Conservation (phyloP, 2,113 vertebrate genomes). For the Paradoxurus hermaphroditus region DNA sequence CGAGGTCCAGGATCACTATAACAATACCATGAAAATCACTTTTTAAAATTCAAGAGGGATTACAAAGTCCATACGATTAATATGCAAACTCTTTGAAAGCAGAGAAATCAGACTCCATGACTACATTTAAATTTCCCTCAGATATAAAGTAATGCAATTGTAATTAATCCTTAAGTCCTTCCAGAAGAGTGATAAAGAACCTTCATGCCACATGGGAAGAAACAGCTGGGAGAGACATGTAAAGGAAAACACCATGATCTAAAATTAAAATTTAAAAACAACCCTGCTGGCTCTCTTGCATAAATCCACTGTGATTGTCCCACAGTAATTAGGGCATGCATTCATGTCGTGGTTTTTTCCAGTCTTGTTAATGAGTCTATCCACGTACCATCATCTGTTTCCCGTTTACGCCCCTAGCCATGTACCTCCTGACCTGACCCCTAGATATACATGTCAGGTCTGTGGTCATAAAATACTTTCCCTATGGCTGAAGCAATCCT, state of each 20-base stretch:
- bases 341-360: neutral
- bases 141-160: neutral
- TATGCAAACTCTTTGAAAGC: conserved; percentile 10
- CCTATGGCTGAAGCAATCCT: neutral
- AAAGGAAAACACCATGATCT: neutral
- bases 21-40: neutral
- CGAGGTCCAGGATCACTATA: neutral
- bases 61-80: neutral
- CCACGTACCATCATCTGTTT: conserved; percentile 19
- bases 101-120: neutral
- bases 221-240: neutral
- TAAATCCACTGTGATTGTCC: neutral
- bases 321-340: neutral
- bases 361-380: neutral
- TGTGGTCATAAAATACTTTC: conserved; percentile 47
- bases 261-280: conserved; percentile 45
- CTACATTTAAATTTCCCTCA: neutral
- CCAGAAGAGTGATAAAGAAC: neutral
- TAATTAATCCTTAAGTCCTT: neutral
- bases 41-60: neutral
- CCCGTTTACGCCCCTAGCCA: neutral
- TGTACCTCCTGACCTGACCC: neutral
- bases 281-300: neutral
- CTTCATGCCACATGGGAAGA: neutral
- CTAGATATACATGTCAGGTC: neutral